Base-by-base conservation (phyloP, 2,888 invertebrate genomes). In the Nomada ruficornis region DNA sequence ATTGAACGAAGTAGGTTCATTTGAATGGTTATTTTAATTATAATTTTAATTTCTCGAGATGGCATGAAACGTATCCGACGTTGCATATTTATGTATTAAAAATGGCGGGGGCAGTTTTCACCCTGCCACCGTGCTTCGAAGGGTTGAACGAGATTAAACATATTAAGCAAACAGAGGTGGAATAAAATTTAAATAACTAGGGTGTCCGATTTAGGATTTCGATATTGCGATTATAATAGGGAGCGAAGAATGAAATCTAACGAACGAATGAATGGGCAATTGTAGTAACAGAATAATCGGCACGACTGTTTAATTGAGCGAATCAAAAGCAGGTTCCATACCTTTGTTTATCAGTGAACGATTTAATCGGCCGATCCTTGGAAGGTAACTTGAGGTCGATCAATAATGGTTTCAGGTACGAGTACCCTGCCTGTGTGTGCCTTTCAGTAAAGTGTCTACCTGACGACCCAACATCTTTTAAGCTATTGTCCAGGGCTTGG, bases 321-420 rank as follows among this genome's bases (percentile, higher is more conserved):
- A 3, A 20, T 29, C 4, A 10, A 72, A 18, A 68, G 15, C n/a
- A 60, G 23, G 18, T 77, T 59, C 36, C 82, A 65, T 72, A 83
- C 83, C 78, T 74, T 55, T 67, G 74, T 26, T 72, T 72, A 36
- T 83, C 50, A 5, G 7, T 9, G 70, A 71, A 55, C 23, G 68
- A 67, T 75, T 65, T 64, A n/a, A 63, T 75, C 63, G 59, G 57
- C 36, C 64, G 65, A 23, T 83, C 75, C 42, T 54, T 70, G n/a
- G 18, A 29, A n/a, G 83, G 78, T 67, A 77, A 44, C 55, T 74
- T 23, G 20, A 83, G 52, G 36, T 79, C 68, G 57, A 74, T 63
- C 74, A 57, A 74, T 60, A 63, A 36, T 10, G 83, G 84, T 29
- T 64, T 77, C 63, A 77, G 54, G 70, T 84, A 80, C 11, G 69